Conservation (phyloP, 2,888 invertebrate species). For the Catocala nupta region DNA sequence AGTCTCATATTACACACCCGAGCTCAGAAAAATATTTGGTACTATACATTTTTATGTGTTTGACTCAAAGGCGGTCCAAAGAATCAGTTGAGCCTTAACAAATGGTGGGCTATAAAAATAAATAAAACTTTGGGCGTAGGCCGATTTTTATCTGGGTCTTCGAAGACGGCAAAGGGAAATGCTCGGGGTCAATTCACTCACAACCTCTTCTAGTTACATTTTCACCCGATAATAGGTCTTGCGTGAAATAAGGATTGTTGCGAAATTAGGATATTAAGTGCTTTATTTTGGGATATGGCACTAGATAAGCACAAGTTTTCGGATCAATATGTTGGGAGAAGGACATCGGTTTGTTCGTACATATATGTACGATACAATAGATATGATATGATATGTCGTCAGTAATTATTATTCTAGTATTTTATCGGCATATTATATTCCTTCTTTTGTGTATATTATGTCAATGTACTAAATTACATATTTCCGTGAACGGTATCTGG, state of each 20-base stretch:
- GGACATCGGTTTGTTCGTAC: too few relatives aligned
- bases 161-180: conserved; percentile 61
- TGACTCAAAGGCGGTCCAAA: conserved; percentile 48
- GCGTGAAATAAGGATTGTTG: conserved; percentile 61
- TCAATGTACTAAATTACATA: too few relatives aligned
- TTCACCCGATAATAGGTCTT: conserved; percentile 65
- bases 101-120: conserved; percentile 74
- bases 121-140: conserved; percentile 70
- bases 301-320: background rate
- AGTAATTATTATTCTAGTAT: too few relatives aligned
- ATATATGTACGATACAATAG: too few relatives aligned
- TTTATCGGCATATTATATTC: too few relatives aligned
- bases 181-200: conserved; percentile 63
- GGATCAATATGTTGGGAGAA: too few relatives aligned
- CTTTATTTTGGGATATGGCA: conserved; percentile 29
- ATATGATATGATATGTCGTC: too few relatives aligned
- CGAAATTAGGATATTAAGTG: conserved; percentile 41
- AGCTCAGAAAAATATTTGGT: conserved; percentile 19
- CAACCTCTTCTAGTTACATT: conserved; percentile 62
- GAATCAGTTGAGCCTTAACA: conserved; percentile 70
- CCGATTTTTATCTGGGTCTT: conserved; percentile 65
- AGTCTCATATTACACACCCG: conserved; percentile 15
- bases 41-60: conserved; percentile 11
- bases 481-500: too few relatives aligned
- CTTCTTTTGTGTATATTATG: too few relatives aligned